Evolutionary conservation across 2,797 vertebrate genomes (phyloP).

Genomic region (Xenops minutus): DNA sequence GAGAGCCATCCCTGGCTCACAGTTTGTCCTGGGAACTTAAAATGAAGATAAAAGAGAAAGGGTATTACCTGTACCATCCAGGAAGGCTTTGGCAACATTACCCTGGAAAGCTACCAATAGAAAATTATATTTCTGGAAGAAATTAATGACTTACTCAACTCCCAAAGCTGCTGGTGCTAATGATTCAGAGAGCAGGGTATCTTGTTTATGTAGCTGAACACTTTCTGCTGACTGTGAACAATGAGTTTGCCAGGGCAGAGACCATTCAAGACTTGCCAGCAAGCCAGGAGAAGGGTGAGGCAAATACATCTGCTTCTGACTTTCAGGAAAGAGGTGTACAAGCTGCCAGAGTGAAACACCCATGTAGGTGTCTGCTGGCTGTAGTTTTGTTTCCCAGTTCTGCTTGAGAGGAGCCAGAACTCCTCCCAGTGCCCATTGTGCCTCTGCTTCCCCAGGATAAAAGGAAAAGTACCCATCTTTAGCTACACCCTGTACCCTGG

Average conservation of each 20-base stretch:
- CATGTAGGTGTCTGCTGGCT: background rate
- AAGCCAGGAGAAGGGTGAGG: background rate
- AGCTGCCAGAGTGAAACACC: background rate
- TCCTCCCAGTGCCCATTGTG: background rate
- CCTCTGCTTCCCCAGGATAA: background rate
- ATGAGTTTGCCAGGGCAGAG: background rate
- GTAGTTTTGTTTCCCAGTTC: background rate
- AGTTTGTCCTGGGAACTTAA: background rate
- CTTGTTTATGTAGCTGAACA: background rate
- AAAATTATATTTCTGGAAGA: conserved; percentile 23
- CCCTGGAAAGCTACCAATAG: conserved; percentile 12
- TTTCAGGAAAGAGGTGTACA: background rate
- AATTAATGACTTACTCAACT: background rate
- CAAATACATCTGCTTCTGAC: background rate
- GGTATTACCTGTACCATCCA: conserved; percentile 19
- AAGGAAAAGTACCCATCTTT: background rate
- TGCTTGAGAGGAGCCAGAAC: background rate
- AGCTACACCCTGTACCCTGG: background rate
- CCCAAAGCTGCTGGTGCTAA: background rate
- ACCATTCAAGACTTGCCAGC: background rate
- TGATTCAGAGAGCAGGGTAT: background rate
- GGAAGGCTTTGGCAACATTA: background rate
- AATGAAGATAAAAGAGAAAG: conserved; percentile 33
- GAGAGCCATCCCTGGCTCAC: background rate
- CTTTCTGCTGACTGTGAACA: background rate